phyloP scores from a whole-genome alignment of 1,140 invertebrate species.

The Aporrectodea caliginosa region DNA sequence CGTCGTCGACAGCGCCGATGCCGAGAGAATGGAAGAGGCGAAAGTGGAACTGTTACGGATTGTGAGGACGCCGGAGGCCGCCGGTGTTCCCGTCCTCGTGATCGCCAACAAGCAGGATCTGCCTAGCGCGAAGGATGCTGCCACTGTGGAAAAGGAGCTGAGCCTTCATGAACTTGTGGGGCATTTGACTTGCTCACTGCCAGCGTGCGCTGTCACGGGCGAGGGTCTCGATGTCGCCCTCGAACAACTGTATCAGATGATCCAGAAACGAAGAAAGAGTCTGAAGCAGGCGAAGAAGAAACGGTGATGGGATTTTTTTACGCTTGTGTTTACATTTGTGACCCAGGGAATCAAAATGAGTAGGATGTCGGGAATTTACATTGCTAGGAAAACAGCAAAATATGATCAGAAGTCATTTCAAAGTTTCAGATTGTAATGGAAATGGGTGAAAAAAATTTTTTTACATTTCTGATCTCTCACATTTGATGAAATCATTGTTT shows the following conservation, averaged over 20 bases:
- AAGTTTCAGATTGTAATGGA: too few species aligned
- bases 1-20: slow-evolving; percentile 58
- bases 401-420: too few species aligned
- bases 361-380: too few species aligned
- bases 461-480: too few species aligned
- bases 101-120: slow-evolving; percentile 99
- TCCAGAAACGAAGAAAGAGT: slow-evolving; percentile 83
- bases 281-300: too few species aligned
- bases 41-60: slow-evolving; percentile 77
- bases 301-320: too few species aligned
- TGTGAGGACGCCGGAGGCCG: slow-evolving; percentile 82
- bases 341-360: too few species aligned
- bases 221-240: slow-evolving; percentile 92
- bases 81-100: slow-evolving; percentile 92
- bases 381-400: too few species aligned
- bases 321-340: too few species aligned
- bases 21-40: slow-evolving; percentile 59
- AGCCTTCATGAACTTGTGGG: slow-evolving; percentile 71
- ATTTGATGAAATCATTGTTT: too few species aligned
- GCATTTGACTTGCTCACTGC: slow-evolving; percentile 45
- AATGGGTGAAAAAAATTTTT: too few species aligned
- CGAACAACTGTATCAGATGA: slow-evolving; percentile 89
- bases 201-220: slow-evolving; percentile 91
- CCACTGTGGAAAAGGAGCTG: slow-evolving; percentile 83
- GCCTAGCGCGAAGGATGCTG: slow-evolving; percentile 88